Evolutionary conservation across 2,797 vertebrate genomes (phyloP).

Genomic region (Sebastes hubbsi): DNA sequence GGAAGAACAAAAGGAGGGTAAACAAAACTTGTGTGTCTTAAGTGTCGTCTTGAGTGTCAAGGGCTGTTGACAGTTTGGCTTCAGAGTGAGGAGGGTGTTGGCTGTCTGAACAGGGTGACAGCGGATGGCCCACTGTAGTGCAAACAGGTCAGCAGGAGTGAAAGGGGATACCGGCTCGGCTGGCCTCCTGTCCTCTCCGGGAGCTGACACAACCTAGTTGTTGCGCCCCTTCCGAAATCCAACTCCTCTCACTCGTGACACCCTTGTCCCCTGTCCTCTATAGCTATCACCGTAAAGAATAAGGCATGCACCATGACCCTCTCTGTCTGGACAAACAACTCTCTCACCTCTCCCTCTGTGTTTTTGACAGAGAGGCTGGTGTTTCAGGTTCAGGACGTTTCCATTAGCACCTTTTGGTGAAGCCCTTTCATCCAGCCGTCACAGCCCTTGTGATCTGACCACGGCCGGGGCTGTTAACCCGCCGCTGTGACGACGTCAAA

Average conservation of each 20-base stretch:
- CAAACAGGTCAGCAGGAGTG: constrained; percentile 59
- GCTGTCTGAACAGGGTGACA: constrained; percentile 65
- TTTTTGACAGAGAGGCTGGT: constrained; percentile 34
- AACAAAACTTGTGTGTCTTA: constrained; percentile 61
- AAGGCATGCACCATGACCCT: constrained; percentile 38
- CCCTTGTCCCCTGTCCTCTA: constrained; percentile 40
- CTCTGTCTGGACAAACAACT: constrained; percentile 46
- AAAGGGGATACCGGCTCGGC: constrained; percentile 62
- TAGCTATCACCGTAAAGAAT: constrained; percentile 26
- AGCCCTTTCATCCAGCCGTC: constrained; percentile 63
- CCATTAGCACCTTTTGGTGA: constrained; percentile 74
- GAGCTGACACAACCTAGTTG: constrained; percentile 50
- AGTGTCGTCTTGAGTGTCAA: constrained; percentile 47
- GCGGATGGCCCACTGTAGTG: constrained; percentile 42
- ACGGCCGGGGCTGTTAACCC: constrained; percentile 49
- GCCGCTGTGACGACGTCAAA: constrained; percentile 28
- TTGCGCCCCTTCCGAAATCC: background rate
- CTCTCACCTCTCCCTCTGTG: constrained; percentile 19
- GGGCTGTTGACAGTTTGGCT: constrained; percentile 53
- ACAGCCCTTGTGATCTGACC: constrained; percentile 55
- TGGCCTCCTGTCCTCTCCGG: constrained; percentile 17
- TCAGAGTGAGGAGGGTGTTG: constrained; percentile 50
- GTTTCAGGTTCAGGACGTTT: constrained; percentile 62
- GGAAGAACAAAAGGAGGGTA: constrained; percentile 61
- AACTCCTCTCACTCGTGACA: constrained; percentile 28